Base-by-base conservation (phyloP, 1,140 invertebrate genomes). In the Psilanteris sp. region DNA sequence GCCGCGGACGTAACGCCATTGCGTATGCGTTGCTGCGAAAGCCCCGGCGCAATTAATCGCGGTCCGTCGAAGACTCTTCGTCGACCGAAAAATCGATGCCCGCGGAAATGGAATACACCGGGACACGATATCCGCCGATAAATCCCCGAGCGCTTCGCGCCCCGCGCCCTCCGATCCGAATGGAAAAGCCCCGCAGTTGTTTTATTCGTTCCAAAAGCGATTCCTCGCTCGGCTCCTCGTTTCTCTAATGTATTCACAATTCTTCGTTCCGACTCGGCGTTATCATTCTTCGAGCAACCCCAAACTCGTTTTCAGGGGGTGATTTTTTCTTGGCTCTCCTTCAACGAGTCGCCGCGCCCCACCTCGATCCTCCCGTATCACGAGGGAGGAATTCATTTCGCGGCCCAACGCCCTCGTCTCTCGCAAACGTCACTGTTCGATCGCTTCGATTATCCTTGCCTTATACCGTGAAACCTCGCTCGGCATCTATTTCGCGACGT, bases 201-300 rank as follows among this genome's bases (percentile, higher is more conserved):
- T 79, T 76, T 75, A 77, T 76, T 73, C 52, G 43, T 59, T 73
- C 16, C 14, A 31, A 44, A 71, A 41, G 18, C 44, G 52, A 57
- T 68, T 68, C 44, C 44, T 71, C 32, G 29, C 43, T 27, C 32
- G 39, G 57, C 27, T 48, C 57, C 71, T 62, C 78, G 80, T 83
- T 77, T 75, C 81, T 81, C 80, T 83, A 84, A 84, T 84, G 83
- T 83, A 84, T 83, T 83, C 83, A 84, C 83, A 83, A 85, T 83
- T 85, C 83, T 85, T 85, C 79, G 77, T 83, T 82, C 80, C 73
- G 83, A 78, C 81, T 78, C 78, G 66, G 67, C 79, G 79, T 83
- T 83, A 83, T 83, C 82, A 83, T 83, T 83, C 83, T 81, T 76
- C 79, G 67, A 59, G 74, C 83, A 84, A 76, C 70, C 79, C 71